Conservation (phyloP, 2,113 vertebrate genomes). For the Trematomus loennbergii region DNA sequence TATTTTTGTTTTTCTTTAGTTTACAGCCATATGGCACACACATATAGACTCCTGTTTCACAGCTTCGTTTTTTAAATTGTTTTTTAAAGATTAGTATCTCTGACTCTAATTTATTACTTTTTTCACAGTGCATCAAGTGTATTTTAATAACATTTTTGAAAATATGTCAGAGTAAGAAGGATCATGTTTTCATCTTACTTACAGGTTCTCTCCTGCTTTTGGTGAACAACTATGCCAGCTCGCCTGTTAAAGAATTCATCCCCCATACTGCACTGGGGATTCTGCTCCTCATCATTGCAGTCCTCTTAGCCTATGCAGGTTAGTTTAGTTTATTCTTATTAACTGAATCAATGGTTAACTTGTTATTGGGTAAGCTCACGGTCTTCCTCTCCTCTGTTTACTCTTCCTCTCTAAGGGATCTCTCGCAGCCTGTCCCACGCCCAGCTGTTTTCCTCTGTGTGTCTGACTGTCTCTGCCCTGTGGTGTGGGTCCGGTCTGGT, state of each 20-base stretch:
- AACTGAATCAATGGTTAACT: not conserved
- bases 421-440: slow-evolving; percentile 72
- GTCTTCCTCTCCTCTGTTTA: slow-evolving; percentile 9
- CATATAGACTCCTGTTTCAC: no score
- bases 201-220: slow-evolving; percentile 87
- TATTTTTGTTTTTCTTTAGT: no score
- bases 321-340: slow-evolving; percentile 32
- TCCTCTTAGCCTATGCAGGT: slow-evolving; percentile 88
- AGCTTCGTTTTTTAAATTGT: no score
- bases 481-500: slow-evolving; percentile 88
- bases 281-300: slow-evolving; percentile 84
- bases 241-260: slow-evolving; percentile 73
- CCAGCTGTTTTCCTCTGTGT: slow-evolving; percentile 82
- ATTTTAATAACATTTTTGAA: no score
- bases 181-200: not conserved
- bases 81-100: no score
- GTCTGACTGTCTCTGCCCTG: slow-evolving; percentile 85
- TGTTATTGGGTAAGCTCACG: not conserved
- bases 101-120: no score
- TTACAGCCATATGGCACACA: no score
- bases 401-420: slow-evolving; percentile 77
- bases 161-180: no score
- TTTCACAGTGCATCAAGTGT: no score
- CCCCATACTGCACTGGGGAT: slow-evolving; percentile 85
- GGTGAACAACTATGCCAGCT: slow-evolving; percentile 83